Base-by-base conservation (phyloP, 2,888 invertebrate species). In the Galeopsomyia nigrocyanea region DNA sequence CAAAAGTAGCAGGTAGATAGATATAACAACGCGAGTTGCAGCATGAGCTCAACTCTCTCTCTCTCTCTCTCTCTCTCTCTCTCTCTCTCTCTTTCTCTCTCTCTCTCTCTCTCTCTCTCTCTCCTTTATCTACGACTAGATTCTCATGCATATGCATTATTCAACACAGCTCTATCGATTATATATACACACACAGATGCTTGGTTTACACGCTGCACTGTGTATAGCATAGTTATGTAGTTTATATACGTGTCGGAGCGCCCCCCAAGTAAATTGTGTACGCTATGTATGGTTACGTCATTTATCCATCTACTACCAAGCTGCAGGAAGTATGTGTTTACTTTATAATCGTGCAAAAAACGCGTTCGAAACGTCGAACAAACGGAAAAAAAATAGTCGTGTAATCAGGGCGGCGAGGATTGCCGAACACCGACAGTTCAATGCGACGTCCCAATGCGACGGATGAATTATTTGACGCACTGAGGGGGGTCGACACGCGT, bases 131-230 rank as follows among this genome's bases (percentile, higher is more conserved):
- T 16, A 50, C 61, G 61, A 67, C 62, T 71, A 71, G 56, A 56
- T 67, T 62, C 56, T 57, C 55, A 55, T 19, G 13, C 31, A 61
- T 21, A 61, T 67, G 57, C 51, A 62, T 67, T 67, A 62, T 71
- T 67, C 67, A 71, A 50, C 51, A 50, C 46, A 53, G 67, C 9
- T n/a, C 50, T 62, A 71, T 71, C 71, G 71, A 71, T 71, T 39
- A 62, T 61, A 56, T 17, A n/a, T 22, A 57, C 46, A 10, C 39
- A 10, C 39, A 39, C 9, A n/a, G n/a, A n/a, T 51, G 17, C 51
- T n/a, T n/a, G 19, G 17, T 19, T 19, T 19, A 51, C n/a, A n/a
- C 17, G 51, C 51, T n/a, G 7, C 51, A 9, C 7, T 51, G 51
- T n/a, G n/a, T 51, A 17, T 19, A 51, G 19, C n/a, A 10, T 16